These are phyloP conservation scores for Drosophila paranaensis DNA, from an alignment of 2,888 invertebrate species.

Conservation along the genomic window DNA sequence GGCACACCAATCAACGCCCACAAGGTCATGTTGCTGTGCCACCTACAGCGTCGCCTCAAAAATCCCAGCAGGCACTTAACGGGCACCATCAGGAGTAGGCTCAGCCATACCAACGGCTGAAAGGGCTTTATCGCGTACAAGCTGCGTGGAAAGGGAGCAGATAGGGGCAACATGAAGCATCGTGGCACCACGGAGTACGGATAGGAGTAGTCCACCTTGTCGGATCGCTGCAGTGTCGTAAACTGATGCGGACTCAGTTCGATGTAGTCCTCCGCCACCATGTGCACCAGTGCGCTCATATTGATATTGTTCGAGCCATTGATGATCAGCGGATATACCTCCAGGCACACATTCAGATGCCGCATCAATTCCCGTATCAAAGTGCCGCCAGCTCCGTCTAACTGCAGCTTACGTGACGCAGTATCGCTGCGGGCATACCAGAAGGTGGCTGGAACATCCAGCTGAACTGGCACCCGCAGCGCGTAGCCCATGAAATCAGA, in stretches of 20 bases:
- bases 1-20: slow-evolving; percentile 56
- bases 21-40: background rate
- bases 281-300: slow-evolving; percentile 38
- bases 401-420: background rate
- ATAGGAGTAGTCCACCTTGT: slow-evolving; percentile 62
- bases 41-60: background rate
- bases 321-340: slow-evolving; percentile 44
- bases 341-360: slow-evolving; percentile 55
- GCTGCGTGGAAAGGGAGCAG: slow-evolving; percentile 40
- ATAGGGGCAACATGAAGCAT: slow-evolving; percentile 64
- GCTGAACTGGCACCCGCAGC: slow-evolving; percentile 64
- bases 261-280: slow-evolving; percentile 27
- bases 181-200: slow-evolving; percentile 50
- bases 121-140: slow-evolving; percentile 56
- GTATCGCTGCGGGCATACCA: slow-evolving; percentile 45
- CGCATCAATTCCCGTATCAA: slow-evolving; percentile 57
- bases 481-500: slow-evolving; percentile 54
- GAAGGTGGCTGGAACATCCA: slow-evolving; percentile 65
- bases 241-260: slow-evolving; percentile 68
- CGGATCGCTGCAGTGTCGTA: slow-evolving; percentile 44
- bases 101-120: slow-evolving; percentile 44
- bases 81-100: slow-evolving; percentile 16
- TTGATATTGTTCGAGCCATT: slow-evolving; percentile 60
- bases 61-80: slow-evolving; percentile 16
- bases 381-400: slow-evolving; percentile 62